Conservation (phyloP, 2,888 invertebrate species). For the Biston betularia region DNA sequence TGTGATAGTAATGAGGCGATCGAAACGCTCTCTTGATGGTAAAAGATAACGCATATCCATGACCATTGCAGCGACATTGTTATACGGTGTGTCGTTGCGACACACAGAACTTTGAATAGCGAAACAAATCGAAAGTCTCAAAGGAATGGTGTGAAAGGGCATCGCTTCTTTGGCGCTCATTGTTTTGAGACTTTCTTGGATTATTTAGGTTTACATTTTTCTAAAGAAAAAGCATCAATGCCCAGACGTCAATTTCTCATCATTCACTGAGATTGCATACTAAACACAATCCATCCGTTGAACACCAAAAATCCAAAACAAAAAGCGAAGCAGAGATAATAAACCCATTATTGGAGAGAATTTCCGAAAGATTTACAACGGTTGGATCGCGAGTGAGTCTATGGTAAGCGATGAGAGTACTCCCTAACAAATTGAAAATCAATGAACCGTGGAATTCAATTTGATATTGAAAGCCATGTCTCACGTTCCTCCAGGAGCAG, state of each 20-base stretch:
- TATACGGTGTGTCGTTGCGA: too few species aligned
- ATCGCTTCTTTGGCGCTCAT: too few species aligned
- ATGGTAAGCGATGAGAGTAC: conserved; percentile 80
- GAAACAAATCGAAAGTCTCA: too few species aligned
- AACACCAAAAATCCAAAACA: conserved; percentile 35
- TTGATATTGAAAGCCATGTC: conserved; percentile 88
- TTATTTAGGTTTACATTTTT: too few species aligned
- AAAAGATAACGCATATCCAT: too few species aligned
- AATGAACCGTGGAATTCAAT: conserved; percentile 89
- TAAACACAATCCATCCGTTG: conserved; percentile 23
- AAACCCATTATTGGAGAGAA: conserved; percentile 49
- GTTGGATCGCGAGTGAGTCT: conserved; percentile 70
- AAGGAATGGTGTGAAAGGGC: too few species aligned
- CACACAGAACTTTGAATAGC: too few species aligned
- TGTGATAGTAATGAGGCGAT: too few species aligned
- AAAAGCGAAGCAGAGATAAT: conserved; percentile 36
- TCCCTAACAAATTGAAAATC: conserved; percentile 86
- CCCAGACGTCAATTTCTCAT: conserved; percentile 19
- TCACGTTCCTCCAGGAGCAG: conserved; percentile 70
- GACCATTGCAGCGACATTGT: too few species aligned
- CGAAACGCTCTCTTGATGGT: too few species aligned
- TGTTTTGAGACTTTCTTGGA: too few species aligned
- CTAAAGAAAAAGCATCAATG: not conserved
- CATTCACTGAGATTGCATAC: conserved; percentile 24
- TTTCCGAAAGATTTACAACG: conserved; percentile 74